A percentile compares a stretch with the other conserved stretches of the same genome.
Evolutionary conservation across 2,113 vertebrate species (phyloP).

Genomic region (Isichthys henryi): DNA sequence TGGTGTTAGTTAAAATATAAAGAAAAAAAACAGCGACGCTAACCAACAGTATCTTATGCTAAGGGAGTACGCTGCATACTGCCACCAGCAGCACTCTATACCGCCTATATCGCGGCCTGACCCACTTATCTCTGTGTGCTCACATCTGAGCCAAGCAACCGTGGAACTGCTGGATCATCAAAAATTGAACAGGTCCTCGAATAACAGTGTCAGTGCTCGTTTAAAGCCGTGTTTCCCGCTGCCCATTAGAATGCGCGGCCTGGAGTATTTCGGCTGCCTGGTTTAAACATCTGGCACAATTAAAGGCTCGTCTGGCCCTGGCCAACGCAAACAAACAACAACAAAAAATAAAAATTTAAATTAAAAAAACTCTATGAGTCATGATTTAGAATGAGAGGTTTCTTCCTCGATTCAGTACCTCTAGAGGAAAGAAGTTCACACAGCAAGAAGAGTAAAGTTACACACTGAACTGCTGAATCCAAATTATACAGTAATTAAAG

Average conservation of each 20-base stretch:
- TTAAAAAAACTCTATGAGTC: background rate
- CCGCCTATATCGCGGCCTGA: slow-evolving; percentile 1
- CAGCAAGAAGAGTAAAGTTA: background rate
- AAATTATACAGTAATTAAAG: slow-evolving; percentile 10
- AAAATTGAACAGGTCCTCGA: slow-evolving; percentile 7
- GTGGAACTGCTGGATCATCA: slow-evolving; percentile 13
- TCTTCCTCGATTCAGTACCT: background rate
- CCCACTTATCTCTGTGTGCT: slow-evolving; percentile 14
- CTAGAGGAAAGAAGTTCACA: background rate
- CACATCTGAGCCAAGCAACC: slow-evolving; percentile 6
- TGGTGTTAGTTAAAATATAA: background rate
- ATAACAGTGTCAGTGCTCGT: background rate
- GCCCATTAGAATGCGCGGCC: background rate
- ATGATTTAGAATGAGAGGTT: background rate
- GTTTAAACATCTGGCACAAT: background rate
- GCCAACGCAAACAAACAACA: background rate
- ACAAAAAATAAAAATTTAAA: background rate
- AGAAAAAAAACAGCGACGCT: background rate
- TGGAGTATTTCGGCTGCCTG: background rate
- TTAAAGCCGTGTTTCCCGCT: background rate
- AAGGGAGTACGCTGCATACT: background rate
- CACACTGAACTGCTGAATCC: background rate
- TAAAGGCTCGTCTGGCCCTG: background rate
- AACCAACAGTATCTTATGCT: background rate
- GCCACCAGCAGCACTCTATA: background rate